These are phyloP conservation scores for Neosalanx taihuensis DNA, from an alignment of 2,797 vertebrate genomes.

Conservation along the genomic window DNA sequence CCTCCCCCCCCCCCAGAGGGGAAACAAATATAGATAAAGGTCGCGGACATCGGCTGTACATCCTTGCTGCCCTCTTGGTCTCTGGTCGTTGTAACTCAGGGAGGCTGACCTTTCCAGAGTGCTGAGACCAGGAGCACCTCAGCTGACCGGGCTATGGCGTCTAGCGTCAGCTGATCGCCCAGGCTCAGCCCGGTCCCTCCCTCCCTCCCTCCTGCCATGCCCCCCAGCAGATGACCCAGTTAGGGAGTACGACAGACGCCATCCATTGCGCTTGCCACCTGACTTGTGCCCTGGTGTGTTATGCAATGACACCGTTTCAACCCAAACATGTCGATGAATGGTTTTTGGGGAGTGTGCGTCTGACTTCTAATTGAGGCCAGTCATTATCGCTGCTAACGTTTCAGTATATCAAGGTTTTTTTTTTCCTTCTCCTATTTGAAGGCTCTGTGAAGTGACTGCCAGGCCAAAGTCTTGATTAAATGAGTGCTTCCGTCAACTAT, in stretches of 20 bases:
- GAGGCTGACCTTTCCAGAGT: conserved; percentile 59
- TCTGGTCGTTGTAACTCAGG: conserved; percentile 32
- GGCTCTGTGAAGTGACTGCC: background rate
- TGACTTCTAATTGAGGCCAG: no score
- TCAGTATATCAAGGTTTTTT: no score
- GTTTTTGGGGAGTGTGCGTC: background rate
- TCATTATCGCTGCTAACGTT: no score
- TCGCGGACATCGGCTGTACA: background rate
- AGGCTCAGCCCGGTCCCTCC: conserved; percentile 47
- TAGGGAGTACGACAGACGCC: conserved; percentile 35
- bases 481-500: background rate
- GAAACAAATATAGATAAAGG: background rate
- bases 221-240: conserved; percentile 48
- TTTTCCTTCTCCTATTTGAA: background rate
- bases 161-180: conserved; percentile 64
- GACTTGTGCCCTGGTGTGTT: conserved; percentile 55
- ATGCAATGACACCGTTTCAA: conserved; percentile 43
- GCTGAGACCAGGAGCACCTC: conserved; percentile 41
- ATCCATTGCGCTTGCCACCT: conserved; percentile 26
- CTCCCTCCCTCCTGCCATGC: conserved; percentile 9
- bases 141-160: conserved; percentile 54
- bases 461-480: background rate
- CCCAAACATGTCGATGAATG: conserved; percentile 34
- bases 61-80: conserved; percentile 19
- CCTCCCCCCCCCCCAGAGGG: no score